Percentiles rank a stretch among this genome's conserved stretches.
Conservation (phyloP, 2,113 vertebrate species). For the Damaliscus lunatus region DNA sequence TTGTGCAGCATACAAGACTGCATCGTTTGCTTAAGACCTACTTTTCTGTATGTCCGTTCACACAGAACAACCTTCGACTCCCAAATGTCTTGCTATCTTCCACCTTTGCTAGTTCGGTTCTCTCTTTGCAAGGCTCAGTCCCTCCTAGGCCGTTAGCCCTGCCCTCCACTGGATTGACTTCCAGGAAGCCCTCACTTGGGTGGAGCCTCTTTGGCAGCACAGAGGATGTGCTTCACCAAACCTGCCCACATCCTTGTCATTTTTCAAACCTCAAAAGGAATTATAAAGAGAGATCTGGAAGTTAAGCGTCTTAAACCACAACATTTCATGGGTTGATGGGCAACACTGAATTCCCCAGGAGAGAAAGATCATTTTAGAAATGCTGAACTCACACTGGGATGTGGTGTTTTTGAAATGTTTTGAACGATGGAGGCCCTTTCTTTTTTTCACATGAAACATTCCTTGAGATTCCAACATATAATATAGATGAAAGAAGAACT, state of each 20-base stretch:
- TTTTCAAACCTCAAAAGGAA: background rate
- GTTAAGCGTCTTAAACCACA: background rate
- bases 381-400: background rate
- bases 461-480: background rate
- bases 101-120: background rate
- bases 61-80: background rate
- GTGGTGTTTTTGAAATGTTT: background rate
- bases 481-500: background rate
- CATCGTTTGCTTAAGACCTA: background rate
- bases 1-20: background rate
- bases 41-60: background rate
- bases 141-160: background rate
- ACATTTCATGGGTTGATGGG: background rate
- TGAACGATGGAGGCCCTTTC: background rate
- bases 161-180: no score
- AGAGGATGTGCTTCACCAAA: background rate
- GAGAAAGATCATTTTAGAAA: background rate
- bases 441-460: background rate
- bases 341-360: background rate
- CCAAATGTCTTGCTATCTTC: background rate
- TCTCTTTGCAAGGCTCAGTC: background rate
- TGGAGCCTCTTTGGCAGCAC: background rate
- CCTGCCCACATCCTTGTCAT: background rate
- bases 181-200: rapidly evolving
- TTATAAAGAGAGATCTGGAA: background rate